Percentiles rank a stretch among this genome's conserved stretches.
Conservation (phyloP, 37 sponge, comb jelly and placozoan genomes). For the Aplysina aerophoba region DNA sequence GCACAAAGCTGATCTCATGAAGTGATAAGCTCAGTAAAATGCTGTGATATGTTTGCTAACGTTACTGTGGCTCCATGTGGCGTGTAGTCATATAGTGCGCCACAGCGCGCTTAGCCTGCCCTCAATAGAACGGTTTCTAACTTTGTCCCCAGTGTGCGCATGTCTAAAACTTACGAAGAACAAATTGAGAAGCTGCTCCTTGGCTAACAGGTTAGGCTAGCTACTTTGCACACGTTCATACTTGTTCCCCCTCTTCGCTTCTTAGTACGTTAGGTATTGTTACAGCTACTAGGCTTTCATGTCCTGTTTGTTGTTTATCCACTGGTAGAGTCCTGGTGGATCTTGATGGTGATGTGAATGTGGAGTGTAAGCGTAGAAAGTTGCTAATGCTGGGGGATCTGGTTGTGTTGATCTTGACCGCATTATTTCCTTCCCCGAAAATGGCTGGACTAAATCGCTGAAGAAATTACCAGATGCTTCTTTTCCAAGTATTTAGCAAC, state of each 20-base stretch:
- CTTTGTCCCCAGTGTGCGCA: conserved; percentile 4
- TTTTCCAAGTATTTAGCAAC: conserved; percentile 13
- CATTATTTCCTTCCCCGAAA: not conserved
- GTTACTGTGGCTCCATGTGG: not conserved
- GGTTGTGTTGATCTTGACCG: not conserved
- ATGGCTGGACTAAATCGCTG: conserved; percentile 17
- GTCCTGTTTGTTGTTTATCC: not conserved
- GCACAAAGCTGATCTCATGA: too few relatives aligned
- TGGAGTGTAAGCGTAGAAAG: not conserved
- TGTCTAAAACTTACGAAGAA: not conserved
- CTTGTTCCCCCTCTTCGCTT: too few relatives aligned
- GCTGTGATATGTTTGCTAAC: not conserved
- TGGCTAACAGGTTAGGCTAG: not conserved
- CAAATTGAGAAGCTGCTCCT: conserved; percentile 8
- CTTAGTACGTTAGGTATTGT: too few relatives aligned
- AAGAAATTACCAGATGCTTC: not conserved
- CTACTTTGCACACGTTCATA: too few relatives aligned
- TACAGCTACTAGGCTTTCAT: not conserved
- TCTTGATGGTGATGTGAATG: not conserved
- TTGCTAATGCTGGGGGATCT: not conserved
- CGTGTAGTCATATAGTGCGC: not conserved
- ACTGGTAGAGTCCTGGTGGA: conserved; percentile 19
- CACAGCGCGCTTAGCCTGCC: not conserved
- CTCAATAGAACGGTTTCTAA: not conserved
- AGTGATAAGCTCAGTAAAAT: not conserved